Evolutionary conservation across 2,888 invertebrate genomes (phyloP).

Genomic region (Xylota segnis): DNA sequence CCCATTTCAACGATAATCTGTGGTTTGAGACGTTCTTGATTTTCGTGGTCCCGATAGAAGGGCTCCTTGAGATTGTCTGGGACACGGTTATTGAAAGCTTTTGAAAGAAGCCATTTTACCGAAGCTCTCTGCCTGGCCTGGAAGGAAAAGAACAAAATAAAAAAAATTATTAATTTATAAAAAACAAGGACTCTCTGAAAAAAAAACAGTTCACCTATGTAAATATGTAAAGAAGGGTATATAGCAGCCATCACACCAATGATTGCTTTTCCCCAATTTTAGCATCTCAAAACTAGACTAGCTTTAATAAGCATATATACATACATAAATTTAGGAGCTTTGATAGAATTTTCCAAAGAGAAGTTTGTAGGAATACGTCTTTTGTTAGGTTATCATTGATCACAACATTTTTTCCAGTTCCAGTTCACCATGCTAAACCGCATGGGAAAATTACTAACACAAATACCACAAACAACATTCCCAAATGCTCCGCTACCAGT

Average conservation of each 20-base stretch:
- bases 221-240: not conserved
- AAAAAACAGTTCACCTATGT: not conserved
- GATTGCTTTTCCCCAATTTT: no score
- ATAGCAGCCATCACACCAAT: no score
- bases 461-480: conserved; percentile 1
- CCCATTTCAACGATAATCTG: conserved; percentile 95
- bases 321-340: no score
- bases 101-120: conserved; percentile 97
- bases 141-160: conserved; percentile 85
- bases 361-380: no score
- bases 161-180: conserved; percentile 25
- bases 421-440: no score
- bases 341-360: no score
- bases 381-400: no score
- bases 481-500: no score
- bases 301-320: no score
- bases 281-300: no score
- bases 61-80: conserved; percentile 97
- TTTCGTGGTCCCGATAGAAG: conserved; percentile 97
- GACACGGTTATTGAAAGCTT: conserved; percentile 97
- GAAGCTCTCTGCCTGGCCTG: conserved; percentile 98
- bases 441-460: not conserved
- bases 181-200: not conserved
- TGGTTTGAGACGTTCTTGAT: conserved; percentile 96
- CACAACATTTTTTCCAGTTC: no score